Percentiles rank a stretch among this genome's conserved stretches.
Conservation (phyloP, 2,888 invertebrate genomes). For the Pteria penguin region DNA sequence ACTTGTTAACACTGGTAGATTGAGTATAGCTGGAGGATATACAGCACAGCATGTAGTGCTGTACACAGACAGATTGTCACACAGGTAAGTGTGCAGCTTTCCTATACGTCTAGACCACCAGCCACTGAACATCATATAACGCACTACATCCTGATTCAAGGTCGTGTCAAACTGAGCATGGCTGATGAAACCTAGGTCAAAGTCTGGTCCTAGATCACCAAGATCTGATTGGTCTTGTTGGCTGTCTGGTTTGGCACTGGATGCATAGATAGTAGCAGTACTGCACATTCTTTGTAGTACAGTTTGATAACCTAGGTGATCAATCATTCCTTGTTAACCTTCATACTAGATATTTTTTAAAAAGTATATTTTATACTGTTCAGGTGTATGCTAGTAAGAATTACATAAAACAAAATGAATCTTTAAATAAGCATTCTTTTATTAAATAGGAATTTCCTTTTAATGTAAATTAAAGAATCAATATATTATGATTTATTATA, state of each 20-base stretch:
- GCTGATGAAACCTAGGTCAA: constrained; percentile 75
- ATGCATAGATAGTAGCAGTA: constrained; percentile 65
- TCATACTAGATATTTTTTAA: no score
- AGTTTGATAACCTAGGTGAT: constrained; percentile 74
- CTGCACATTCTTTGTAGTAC: constrained; percentile 74
- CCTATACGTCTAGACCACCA: constrained; percentile 66
- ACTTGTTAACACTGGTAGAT: constrained; percentile 45
- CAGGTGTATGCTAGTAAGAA: no score
- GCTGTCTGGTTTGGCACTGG: constrained; percentile 53
- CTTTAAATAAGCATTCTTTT: no score
- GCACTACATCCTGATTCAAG: constrained; percentile 72
- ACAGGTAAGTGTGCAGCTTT: constrained; percentile 72
- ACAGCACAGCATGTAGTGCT: constrained; percentile 71
- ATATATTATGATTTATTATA: no score
- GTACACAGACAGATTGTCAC: constrained; percentile 67
- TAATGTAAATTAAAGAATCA: no score
- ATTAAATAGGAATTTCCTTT: no score
- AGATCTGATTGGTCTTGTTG: constrained; percentile 41
- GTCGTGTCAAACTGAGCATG: constrained; percentile 70
- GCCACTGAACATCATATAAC: constrained; percentile 65
- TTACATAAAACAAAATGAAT: no score
- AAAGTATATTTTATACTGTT: no score
- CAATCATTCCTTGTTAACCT: no score
- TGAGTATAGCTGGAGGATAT: constrained; percentile 70
- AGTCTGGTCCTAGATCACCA: constrained; percentile 67